phyloP scores from a whole-genome alignment of 2,797 vertebrate genomes.

The Lateolabrax maculatus region DNA sequence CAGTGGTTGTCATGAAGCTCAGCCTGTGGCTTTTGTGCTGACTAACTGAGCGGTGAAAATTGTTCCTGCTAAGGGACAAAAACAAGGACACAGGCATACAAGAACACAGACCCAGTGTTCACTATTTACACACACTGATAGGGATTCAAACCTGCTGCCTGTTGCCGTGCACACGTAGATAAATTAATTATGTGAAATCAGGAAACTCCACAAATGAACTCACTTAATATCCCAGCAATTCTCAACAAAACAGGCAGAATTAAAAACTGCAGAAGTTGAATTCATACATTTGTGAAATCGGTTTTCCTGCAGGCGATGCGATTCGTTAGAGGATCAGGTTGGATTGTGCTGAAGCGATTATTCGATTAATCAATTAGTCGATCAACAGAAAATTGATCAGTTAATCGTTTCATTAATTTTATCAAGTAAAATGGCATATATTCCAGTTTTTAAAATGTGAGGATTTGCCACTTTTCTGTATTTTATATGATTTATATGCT shows the following conservation, averaged over 20 bases:
- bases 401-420: neutral
- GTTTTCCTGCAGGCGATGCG: neutral
- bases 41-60: conserved; percentile 46
- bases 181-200: neutral
- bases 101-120: conserved; percentile 10
- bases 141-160: neutral
- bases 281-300: neutral
- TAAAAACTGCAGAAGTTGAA: neutral
- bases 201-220: neutral
- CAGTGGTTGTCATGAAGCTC: conserved; percentile 31
- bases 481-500: too few species aligned
- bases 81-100: conserved; percentile 18
- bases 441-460: neutral
- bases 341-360: neutral
- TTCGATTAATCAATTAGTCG: neutral
- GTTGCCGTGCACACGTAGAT: conserved; percentile 27
- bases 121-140: conserved; percentile 43
- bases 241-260: neutral
- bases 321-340: too few species aligned
- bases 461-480: neutral
- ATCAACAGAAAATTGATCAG: neutral
- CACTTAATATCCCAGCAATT: too few species aligned
- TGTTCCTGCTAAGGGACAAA: conserved; percentile 44
- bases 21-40: conserved; percentile 49
- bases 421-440: neutral